Conservation (phyloP, 2,797 vertebrate species). For the Somateria mollissima region DNA sequence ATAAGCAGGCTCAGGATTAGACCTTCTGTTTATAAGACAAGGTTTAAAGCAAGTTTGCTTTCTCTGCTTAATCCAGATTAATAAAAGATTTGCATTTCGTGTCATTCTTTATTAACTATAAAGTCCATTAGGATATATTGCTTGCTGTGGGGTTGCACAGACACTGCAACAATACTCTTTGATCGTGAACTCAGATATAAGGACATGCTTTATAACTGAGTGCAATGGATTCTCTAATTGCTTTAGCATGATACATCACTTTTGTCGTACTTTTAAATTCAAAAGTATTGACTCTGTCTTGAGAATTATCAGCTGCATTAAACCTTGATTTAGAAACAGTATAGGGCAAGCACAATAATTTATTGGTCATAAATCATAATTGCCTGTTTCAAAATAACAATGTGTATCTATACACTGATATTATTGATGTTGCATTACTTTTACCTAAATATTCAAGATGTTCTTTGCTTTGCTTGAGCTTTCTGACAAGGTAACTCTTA, state of each 20-base stretch:
- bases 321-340: neutral
- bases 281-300: neutral
- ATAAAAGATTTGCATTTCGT: constrained; percentile 58
- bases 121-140: constrained; percentile 13
- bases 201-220: neutral
- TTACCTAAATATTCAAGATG: neutral
- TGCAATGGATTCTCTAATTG: neutral
- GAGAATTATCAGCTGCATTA: neutral
- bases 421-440: neutral
- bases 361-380: neutral
- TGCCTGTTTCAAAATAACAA: neutral
- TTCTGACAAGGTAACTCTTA: neutral
- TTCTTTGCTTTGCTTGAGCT: neutral
- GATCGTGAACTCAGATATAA: neutral
- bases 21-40: constrained; percentile 52
- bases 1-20: constrained; percentile 64
- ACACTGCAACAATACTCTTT: neutral
- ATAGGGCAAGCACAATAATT: neutral
- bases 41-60: constrained; percentile 65
- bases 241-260: neutral
- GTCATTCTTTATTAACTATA: constrained; percentile 55
- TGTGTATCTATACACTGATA: neutral
- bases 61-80: constrained; percentile 65
- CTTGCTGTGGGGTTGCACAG: neutral
- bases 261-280: neutral